Evolutionary conservation across 2,113 vertebrate species (phyloP).

Genomic region (Merops nubicus): DNA sequence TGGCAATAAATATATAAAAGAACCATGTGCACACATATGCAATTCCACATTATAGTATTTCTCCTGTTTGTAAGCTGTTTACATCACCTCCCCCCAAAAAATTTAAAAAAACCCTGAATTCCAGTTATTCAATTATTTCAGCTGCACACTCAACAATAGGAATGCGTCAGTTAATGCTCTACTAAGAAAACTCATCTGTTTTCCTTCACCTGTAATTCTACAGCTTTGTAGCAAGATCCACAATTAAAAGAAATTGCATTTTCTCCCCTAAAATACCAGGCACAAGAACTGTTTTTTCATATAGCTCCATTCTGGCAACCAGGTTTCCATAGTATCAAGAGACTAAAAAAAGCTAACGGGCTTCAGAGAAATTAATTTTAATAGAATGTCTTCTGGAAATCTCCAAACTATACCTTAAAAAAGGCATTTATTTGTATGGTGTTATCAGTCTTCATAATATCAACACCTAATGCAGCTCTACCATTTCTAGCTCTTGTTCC

Average conservation of each 20-base stretch:
- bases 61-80: neutral
- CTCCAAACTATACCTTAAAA: neutral
- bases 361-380: slow-evolving; percentile 57
- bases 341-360: slow-evolving; percentile 54
- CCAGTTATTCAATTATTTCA: neutral
- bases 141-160: neutral
- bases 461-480: neutral
- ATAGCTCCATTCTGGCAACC: slow-evolving; percentile 9
- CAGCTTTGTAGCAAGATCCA: neutral
- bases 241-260: neutral
- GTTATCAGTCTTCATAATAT: neutral
- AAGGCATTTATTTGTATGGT: neutral
- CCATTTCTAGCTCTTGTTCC: no score
- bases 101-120: neutral
- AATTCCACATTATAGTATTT: neutral
- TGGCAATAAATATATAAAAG: neutral
- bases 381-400: slow-evolving; percentile 35
- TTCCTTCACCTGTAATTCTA: neutral
- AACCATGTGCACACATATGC: fast-evolving
- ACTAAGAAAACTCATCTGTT: neutral
- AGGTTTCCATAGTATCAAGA: slow-evolving; percentile 67
- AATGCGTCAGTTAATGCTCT: neutral
- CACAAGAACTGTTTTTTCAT: slow-evolving; percentile 5
- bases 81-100: neutral
- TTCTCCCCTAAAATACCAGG: slow-evolving; percentile 33